These are phyloP conservation scores for Neogale vison DNA, from an alignment of 2,113 vertebrate species.

Conservation along the genomic window DNA sequence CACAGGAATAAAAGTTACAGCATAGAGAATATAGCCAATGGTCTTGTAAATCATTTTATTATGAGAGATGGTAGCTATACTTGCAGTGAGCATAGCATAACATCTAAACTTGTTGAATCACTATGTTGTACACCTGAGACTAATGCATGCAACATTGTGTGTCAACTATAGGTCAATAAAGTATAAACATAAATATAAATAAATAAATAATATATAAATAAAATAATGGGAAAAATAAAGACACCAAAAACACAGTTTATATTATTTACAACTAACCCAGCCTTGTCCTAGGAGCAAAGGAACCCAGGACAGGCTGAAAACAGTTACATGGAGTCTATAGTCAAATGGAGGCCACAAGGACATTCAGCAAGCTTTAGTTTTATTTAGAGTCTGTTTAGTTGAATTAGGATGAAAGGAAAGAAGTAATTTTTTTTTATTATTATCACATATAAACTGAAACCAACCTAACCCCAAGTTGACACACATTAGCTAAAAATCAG, in stretches of 20 bases:
- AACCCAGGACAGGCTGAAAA: not conserved
- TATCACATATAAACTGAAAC: not conserved
- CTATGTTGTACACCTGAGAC: not conserved
- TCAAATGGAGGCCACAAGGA: not conserved
- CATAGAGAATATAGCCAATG: not conserved
- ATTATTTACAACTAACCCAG: constrained; percentile 8
- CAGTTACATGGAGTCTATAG: not conserved
- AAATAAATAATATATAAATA: not conserved
- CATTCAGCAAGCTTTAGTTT: not conserved
- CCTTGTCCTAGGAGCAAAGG: not conserved
- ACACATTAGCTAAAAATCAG: not conserved
- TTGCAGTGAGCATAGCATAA: not conserved
- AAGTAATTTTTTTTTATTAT: not conserved
- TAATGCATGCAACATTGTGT: accelerated
- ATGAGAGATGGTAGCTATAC: not conserved
- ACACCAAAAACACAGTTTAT: not conserved
- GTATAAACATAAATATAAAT: not conserved
- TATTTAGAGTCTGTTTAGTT: not conserved
- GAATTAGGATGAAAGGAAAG: not conserved
- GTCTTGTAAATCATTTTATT: not conserved
- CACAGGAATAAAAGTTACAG: not conserved
- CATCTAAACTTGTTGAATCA: not conserved
- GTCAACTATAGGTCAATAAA: not conserved
- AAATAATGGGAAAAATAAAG: not conserved
- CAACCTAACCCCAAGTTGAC: not conserved